Percentiles rank a stretch among this genome's conserved stretches.
Conservation (phyloP, 2,113 vertebrate genomes). For the Pseudolaguvia tuberculata region DNA sequence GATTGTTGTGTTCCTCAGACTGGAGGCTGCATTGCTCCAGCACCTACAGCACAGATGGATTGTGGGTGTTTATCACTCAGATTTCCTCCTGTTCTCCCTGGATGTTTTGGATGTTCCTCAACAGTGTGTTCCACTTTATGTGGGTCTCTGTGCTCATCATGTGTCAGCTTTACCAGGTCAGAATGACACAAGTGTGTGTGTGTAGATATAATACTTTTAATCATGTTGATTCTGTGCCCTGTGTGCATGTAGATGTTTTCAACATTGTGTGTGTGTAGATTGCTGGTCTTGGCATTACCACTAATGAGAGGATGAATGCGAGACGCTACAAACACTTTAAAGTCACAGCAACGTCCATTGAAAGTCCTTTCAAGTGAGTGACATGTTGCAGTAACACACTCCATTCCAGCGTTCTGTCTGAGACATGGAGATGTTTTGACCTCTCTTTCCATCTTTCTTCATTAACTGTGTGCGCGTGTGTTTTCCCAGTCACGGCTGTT, state of each 20-base stretch:
- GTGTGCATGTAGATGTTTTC: not conserved
- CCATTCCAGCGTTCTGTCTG: not conserved
- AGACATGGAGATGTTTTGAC: not conserved
- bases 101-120: conserved; percentile 99
- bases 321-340: conserved; percentile 99
- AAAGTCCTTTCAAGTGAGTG: conserved; percentile 97
- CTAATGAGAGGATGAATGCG: conserved; percentile 98
- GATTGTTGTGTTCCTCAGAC: conserved; percentile 66
- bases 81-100: conserved; percentile 96
- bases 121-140: conserved; percentile 98
- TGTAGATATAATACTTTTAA: not conserved
- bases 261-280: conserved; percentile 69
- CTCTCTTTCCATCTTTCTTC: not conserved
- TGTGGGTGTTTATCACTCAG: conserved; percentile 94
- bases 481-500: conserved; percentile 84
- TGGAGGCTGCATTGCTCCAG: conserved; percentile 95
- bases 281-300: conserved; percentile 94
- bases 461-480: not conserved
- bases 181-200: conserved; percentile 4
- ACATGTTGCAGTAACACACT: not conserved
- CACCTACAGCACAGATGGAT: conserved; percentile 87
- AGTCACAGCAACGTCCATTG: conserved; percentile 97
- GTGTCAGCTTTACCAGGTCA: conserved; percentile 99
- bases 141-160: conserved; percentile 98
- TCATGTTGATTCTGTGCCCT: too few species aligned